Evolutionary conservation across 2,888 invertebrate species (phyloP).

Genomic region (Anoncus sp.): DNA sequence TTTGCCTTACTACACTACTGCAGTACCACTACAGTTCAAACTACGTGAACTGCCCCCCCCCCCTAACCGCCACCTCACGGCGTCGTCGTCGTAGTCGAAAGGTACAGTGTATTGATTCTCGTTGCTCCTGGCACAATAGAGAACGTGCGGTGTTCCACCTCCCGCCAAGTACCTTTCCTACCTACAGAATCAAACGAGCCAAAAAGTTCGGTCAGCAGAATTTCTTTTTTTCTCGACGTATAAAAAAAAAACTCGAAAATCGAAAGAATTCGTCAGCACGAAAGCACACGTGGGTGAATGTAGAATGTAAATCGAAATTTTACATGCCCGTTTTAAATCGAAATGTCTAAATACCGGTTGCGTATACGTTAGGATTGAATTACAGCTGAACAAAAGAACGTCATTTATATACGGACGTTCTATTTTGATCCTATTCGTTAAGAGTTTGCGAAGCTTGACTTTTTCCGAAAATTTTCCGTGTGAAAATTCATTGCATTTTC

Average conservation of each 20-base stretch:
- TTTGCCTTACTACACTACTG: too few relatives aligned
- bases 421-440: neutral
- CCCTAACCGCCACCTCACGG: neutral
- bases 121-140: slow-evolving; percentile 23
- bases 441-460: neutral
- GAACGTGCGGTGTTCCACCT: neutral
- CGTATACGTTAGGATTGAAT: too few relatives aligned
- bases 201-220: neutral
- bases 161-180: slow-evolving; percentile 7
- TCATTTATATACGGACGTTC: too few relatives aligned
- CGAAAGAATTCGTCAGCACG: neutral
- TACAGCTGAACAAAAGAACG: too few relatives aligned
- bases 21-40: too few relatives aligned
- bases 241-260: neutral
- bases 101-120: slow-evolving; percentile 56
- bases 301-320: too few relatives aligned
- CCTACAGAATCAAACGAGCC: neutral
- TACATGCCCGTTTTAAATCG: too few relatives aligned
- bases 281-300: neutral
- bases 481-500: neutral
- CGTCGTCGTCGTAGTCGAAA: slow-evolving; percentile 40
- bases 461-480: neutral
- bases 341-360: too few relatives aligned
- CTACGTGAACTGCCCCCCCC: neutral
- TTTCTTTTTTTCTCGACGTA: neutral